phyloP scores from a whole-genome alignment of 2,797 vertebrate genomes.

The Amblyraja radiata region DNA sequence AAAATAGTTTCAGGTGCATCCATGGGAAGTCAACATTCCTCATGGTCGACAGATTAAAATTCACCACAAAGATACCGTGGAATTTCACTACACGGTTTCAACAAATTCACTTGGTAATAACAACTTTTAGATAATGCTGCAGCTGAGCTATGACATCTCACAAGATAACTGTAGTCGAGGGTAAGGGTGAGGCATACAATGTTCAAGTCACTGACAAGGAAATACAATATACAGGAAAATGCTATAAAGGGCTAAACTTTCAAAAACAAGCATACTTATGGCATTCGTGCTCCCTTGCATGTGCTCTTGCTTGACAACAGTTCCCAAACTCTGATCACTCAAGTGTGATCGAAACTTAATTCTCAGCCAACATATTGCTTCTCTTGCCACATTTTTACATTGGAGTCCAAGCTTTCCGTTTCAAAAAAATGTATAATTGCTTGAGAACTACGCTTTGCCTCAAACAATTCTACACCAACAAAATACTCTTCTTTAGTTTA shows the following conservation, averaged over 20 bases:
- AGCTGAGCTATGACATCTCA: not conserved
- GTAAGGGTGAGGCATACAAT: not conserved
- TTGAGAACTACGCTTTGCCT: not conserved
- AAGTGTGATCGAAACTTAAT: conserved; percentile 15
- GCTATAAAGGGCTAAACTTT: not conserved
- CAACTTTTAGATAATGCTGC: not conserved
- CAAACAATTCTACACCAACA: too few relatives aligned
- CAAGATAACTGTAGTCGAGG: not conserved
- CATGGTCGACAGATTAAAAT: not conserved
- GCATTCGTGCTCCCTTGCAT: not conserved
- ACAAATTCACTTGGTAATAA: not conserved
- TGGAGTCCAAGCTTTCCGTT: not conserved
- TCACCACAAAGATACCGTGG: not conserved
- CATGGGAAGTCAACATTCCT: not conserved
- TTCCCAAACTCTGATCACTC: not conserved
- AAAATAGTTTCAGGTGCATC: too few relatives aligned
- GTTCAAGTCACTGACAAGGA: not conserved
- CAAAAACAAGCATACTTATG: not conserved
- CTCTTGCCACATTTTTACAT: not conserved
- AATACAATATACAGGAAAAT: not conserved
- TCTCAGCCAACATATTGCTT: not conserved
- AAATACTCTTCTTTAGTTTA: too few relatives aligned
- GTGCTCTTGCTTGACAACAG: not conserved
- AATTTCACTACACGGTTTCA: not conserved
- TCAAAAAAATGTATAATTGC: not conserved